Conservation (phyloP, 2,888 invertebrate species). For the Agonopterix arenella region DNA sequence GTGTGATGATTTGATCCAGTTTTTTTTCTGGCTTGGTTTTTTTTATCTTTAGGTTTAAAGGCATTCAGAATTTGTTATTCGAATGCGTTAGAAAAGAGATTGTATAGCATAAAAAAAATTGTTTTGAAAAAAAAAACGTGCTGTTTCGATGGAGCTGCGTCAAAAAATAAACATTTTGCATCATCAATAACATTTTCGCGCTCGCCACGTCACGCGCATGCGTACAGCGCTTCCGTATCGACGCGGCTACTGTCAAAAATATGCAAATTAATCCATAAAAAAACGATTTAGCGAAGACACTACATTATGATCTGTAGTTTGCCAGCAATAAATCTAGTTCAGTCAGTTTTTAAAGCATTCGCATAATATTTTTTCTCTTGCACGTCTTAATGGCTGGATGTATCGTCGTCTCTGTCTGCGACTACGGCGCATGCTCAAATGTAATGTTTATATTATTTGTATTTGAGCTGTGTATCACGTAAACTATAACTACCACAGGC, state of each 20-base stretch:
- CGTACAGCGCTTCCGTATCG: slow-evolving; percentile 31
- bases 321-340: slow-evolving; percentile 24
- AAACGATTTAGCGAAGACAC: slow-evolving; percentile 49
- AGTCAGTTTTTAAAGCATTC: background rate
- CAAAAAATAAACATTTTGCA: slow-evolving; percentile 69
- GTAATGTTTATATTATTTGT: slow-evolving; percentile 79
- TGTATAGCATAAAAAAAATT: background rate
- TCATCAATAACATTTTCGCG: slow-evolving; percentile 68
- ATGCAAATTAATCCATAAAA: slow-evolving; percentile 74
- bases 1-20: too few relatives aligned
- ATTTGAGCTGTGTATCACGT: slow-evolving; percentile 78
- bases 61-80: too few relatives aligned
- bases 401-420: slow-evolving; percentile 55
- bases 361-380: too few relatives aligned
- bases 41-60: too few relatives aligned
- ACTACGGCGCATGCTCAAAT: slow-evolving; percentile 67
- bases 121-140: background rate
- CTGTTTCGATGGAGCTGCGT: background rate
- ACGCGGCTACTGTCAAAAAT: slow-evolving; percentile 64
- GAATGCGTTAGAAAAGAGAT: too few relatives aligned
- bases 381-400: slow-evolving; percentile 3
- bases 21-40: too few relatives aligned
- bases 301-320: slow-evolving; percentile 42
- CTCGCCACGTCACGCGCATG: slow-evolving; percentile 48
- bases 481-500: slow-evolving; percentile 78